Conservation (phyloP, 2,113 vertebrate genomes). For the Eulemur rufifrons region DNA sequence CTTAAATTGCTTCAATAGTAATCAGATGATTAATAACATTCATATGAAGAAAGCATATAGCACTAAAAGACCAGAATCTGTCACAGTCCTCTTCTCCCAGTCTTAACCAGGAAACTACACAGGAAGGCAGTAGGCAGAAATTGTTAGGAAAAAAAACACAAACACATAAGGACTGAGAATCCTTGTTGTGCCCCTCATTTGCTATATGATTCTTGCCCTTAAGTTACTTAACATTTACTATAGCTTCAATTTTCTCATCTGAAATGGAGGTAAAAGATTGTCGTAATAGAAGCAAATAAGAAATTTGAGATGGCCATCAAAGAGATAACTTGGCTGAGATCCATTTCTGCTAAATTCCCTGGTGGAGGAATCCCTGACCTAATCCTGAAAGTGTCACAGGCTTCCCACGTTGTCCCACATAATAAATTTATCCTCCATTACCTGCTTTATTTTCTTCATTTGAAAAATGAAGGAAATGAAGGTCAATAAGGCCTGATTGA, state of each 20-base stretch:
- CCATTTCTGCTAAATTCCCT: background rate
- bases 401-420: background rate
- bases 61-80: background rate
- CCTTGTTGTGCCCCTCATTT: background rate
- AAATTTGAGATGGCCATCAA: background rate
- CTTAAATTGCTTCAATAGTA: background rate
- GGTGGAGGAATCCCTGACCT: background rate
- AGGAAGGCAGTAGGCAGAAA: background rate
- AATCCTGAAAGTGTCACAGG: background rate
- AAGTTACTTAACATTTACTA: background rate
- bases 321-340: background rate
- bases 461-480: slow-evolving; percentile 14
- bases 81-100: background rate
- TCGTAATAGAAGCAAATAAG: background rate
- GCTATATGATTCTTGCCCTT: background rate
- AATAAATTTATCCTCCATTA: background rate
- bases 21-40: background rate
- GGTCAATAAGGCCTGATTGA: background rate
- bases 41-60: background rate
- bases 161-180: background rate
- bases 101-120: background rate
- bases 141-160: background rate
- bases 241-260: background rate
- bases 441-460: background rate
- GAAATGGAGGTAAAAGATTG: background rate